Conservation (phyloP, 2,888 invertebrate species). For the Antheraea assamensis region DNA sequence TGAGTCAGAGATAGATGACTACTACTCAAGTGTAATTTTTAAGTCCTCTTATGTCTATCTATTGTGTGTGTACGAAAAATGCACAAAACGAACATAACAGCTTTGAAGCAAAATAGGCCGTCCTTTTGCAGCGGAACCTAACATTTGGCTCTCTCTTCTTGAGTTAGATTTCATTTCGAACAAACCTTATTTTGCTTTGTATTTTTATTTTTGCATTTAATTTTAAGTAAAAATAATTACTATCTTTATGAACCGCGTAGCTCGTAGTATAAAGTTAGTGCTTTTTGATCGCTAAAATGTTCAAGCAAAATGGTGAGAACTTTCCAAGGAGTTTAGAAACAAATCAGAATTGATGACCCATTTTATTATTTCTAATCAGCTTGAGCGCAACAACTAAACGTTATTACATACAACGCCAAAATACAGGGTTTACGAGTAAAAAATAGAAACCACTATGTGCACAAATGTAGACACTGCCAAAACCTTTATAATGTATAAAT, state of each 20-base stretch:
- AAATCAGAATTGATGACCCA: no score
- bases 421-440: neutral
- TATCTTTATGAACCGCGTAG: no score
- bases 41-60: neutral
- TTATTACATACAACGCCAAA: no score
- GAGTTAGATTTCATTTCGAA: neutral
- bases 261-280: no score
- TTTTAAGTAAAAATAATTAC: no score
- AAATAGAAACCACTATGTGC: neutral
- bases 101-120: slow-evolving; percentile 3
- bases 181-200: no score
- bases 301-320: no score
- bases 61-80: neutral
- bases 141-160: neutral
- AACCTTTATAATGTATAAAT: neutral
- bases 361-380: no score
- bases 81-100: neutral
- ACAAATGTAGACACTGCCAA: neutral
- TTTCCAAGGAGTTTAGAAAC: no score
- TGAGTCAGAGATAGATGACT: neutral
- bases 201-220: no score
- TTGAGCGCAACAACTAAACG: no score
- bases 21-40: neutral
- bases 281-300: no score
- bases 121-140: slow-evolving; percentile 2